phyloP scores from a whole-genome alignment of 1,140 invertebrate genomes.

The Bombus ignitus region DNA sequence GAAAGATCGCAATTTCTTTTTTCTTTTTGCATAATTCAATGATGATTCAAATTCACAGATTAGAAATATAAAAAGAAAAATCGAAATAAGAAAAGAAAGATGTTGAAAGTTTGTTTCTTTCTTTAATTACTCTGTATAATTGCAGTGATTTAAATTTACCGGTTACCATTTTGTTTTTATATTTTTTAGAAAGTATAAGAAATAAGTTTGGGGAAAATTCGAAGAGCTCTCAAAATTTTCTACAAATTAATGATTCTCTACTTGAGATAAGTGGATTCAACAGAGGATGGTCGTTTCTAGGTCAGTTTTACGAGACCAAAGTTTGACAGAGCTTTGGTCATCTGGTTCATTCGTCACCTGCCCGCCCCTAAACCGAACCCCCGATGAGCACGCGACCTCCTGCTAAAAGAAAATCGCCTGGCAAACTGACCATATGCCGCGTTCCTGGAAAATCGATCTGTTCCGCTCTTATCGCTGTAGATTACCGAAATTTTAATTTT shows the following conservation, averaged over 20 bases:
- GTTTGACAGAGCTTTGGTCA: slow-evolving; percentile 69
- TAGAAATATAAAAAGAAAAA: too few relatives aligned
- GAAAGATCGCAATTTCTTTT: too few relatives aligned
- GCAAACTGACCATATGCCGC: slow-evolving; percentile 71
- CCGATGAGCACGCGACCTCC: slow-evolving; percentile 65
- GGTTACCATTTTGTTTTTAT: too few relatives aligned
- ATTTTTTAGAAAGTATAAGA: not conserved
- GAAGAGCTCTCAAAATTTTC: not conserved
- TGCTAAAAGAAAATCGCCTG: slow-evolving; percentile 61
- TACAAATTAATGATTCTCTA: not conserved
- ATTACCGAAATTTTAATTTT: slow-evolving; percentile 25
- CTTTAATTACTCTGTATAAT: too few relatives aligned
- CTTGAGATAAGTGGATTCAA: slow-evolving; percentile 11
- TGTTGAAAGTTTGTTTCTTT: too few relatives aligned
- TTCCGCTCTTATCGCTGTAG: slow-evolving; percentile 47
- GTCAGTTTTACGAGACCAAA: slow-evolving; percentile 38
- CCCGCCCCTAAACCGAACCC: slow-evolving; percentile 67
- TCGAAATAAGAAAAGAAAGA: too few relatives aligned
- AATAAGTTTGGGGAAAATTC: not conserved
- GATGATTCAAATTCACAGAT: too few relatives aligned
- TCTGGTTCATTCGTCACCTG: slow-evolving; percentile 76
- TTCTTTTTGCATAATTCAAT: too few relatives aligned
- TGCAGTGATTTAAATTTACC: too few relatives aligned
- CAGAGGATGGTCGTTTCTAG: not conserved
- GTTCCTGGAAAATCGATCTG: slow-evolving; percentile 65